phyloP scores from a whole-genome alignment of 1,140 invertebrate species.

The Cydia pomonella region DNA sequence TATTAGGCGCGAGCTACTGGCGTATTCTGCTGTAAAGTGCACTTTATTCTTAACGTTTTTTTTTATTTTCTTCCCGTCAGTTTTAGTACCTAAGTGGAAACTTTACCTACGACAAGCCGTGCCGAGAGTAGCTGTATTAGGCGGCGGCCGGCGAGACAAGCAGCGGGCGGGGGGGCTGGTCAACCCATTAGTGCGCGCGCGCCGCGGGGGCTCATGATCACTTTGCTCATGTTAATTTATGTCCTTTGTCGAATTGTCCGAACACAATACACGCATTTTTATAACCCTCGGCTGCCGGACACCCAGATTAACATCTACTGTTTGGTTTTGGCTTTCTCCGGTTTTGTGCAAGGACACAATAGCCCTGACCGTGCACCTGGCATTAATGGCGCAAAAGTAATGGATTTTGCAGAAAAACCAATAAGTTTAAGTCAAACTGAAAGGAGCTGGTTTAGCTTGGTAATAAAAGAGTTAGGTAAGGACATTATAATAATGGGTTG shows the following conservation, averaged over 20 bases:
- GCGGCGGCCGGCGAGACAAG: slow-evolving; percentile 43
- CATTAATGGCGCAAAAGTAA: slow-evolving; percentile 56
- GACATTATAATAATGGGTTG: slow-evolving; percentile 2
- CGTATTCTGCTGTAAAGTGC: no score
- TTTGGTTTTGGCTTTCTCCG: slow-evolving; percentile 71
- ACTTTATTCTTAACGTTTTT: no score
- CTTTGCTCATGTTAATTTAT: slow-evolving; percentile 79
- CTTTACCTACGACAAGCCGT: background rate
- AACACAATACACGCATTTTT: slow-evolving; percentile 70
- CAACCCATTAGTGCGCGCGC: slow-evolving; percentile 72
- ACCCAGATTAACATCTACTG: slow-evolving; percentile 77
- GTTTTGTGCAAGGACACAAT: slow-evolving; percentile 78
- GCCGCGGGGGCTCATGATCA: slow-evolving; percentile 75
- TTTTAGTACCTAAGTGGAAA: no score
- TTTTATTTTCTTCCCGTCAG: no score
- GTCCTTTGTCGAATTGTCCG: slow-evolving; percentile 76
- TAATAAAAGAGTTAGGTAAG: slow-evolving; percentile 30
- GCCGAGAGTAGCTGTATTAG: no score
- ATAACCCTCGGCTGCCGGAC: slow-evolving; percentile 74
- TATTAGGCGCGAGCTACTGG: no score
- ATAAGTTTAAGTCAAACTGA: slow-evolving; percentile 27
- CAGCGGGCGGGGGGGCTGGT: slow-evolving; percentile 45
- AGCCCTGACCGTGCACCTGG: slow-evolving; percentile 69
- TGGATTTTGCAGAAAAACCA: slow-evolving; percentile 44
- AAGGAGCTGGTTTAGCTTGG: slow-evolving; percentile 25